Evolutionary conservation across 2,113 vertebrate genomes (phyloP), one percentile per base, ranked within the genome.

Genomic region (Acinonyx jubatus): DNA sequence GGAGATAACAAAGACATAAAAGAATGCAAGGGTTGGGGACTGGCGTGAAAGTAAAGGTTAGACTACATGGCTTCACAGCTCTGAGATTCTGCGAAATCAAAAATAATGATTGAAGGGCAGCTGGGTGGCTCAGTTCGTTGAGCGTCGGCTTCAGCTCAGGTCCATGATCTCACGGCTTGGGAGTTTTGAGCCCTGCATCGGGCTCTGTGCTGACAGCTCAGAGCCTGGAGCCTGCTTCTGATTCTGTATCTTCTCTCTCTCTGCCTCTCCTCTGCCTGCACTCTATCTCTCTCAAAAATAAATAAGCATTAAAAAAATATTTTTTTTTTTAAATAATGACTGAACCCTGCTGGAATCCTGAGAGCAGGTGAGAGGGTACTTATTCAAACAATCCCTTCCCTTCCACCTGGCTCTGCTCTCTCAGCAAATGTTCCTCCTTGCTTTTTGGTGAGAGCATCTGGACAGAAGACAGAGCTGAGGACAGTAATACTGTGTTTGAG

Each of bases 1-100:
- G 48, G 33, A 92, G 10, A 91, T 66, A 95, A 97, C 15, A 89
- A 97, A 95, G 55, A n/a, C 68, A 86, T 4, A 93, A 89, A 79
- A 92, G 55, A 96, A 79, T 14, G 18, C 45, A 83, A 21, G 25
- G 45, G 6, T 12, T 69, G 31, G 31, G 57, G 48, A 71, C n/a
- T 45, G 19, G 27, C 73, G 27, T 61, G 68, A 61, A 61, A 94
- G 57, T 50, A 91, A 31, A 94, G 89, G 29, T 29, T 73, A 9
- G 50, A 94, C 25, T 82, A 65, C 23, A 94, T 0, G 25, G 71
- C 50, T 78, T 91, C 66, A 71, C 14, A 80, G 45, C 82, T 69
- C 91, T 88, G 61, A 86, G 89, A 89, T 13, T 93, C 92, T 52
- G 16, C 11, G 41, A 96, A 91, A 83, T 83, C 1, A 95, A 45